Evolutionary conservation across 2,888 invertebrate genomes (phyloP).

Genomic region (Lepidochitona cinerea): DNA sequence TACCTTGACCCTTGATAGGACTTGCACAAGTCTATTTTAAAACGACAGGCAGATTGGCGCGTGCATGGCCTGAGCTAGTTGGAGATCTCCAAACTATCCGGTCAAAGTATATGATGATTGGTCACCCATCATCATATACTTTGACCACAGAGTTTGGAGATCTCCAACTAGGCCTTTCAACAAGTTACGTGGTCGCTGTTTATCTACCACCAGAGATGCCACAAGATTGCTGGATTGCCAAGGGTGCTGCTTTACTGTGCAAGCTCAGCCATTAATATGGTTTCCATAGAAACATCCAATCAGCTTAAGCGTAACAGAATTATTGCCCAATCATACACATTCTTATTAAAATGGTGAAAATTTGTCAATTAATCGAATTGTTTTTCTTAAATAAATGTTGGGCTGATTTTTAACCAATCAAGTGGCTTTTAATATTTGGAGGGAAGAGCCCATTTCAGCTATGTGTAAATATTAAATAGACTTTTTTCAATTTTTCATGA

Average conservation of each 20-base stretch:
- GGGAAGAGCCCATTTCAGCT: background rate
- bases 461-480: too few species aligned
- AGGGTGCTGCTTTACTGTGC: slow-evolving; percentile 89
- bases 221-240: slow-evolving; percentile 88
- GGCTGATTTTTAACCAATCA: background rate
- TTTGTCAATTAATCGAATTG: background rate
- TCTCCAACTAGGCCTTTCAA: slow-evolving; percentile 72
- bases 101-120: too few species aligned
- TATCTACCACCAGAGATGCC: slow-evolving; percentile 73
- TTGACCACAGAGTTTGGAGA: too few species aligned
- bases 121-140: too few species aligned
- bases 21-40: too few species aligned
- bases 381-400: background rate
- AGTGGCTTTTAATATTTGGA: background rate
- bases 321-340: background rate
- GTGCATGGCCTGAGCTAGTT: too few species aligned
- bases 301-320: background rate
- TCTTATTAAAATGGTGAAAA: background rate
- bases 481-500: too few species aligned
- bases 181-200: slow-evolving; percentile 71
- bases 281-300: background rate
- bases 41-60: too few species aligned
- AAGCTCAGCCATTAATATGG: slow-evolving; percentile 79
- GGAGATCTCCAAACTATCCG: too few species aligned
- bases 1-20: too few species aligned